phyloP scores from a whole-genome alignment of 2,888 invertebrate genomes.

The Mechanitis messenoides region DNA sequence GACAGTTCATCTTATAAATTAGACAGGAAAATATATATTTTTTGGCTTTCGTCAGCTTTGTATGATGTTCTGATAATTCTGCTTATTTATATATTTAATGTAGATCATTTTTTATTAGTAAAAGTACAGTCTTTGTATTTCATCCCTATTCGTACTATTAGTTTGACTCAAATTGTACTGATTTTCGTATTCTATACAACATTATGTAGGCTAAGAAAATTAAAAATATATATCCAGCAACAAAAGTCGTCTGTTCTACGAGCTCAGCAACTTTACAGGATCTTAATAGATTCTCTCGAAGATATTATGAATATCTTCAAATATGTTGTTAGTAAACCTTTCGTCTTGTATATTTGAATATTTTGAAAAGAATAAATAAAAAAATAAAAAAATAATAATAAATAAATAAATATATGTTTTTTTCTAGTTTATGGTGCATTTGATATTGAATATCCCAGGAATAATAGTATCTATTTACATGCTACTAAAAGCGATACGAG shows the following conservation, averaged over 20 bases:
- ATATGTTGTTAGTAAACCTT: background rate
- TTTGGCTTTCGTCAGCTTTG: background rate
- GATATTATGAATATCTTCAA: background rate
- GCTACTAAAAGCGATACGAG: background rate
- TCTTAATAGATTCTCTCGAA: background rate
- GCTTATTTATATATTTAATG: background rate
- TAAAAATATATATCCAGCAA: background rate
- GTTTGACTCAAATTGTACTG: background rate
- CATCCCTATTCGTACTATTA: background rate
- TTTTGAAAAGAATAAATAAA: background rate
- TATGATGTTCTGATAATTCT: background rate
- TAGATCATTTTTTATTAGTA: background rate
- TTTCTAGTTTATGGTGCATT: background rate
- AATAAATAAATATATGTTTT: background rate
- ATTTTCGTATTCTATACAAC: background rate
- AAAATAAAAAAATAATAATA: too few species aligned
- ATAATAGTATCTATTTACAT: conserved; percentile 1
- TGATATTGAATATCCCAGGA: background rate
- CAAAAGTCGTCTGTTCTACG: conserved; percentile 1
- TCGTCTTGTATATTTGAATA: background rate
- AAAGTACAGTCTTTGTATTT: background rate
- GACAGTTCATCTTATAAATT: background rate
- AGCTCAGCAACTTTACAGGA: background rate
- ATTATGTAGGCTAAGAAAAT: background rate
- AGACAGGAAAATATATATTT: background rate